Conservation (phyloP, 2,797 vertebrate genomes). For the Gymnopithys bicolor region DNA sequence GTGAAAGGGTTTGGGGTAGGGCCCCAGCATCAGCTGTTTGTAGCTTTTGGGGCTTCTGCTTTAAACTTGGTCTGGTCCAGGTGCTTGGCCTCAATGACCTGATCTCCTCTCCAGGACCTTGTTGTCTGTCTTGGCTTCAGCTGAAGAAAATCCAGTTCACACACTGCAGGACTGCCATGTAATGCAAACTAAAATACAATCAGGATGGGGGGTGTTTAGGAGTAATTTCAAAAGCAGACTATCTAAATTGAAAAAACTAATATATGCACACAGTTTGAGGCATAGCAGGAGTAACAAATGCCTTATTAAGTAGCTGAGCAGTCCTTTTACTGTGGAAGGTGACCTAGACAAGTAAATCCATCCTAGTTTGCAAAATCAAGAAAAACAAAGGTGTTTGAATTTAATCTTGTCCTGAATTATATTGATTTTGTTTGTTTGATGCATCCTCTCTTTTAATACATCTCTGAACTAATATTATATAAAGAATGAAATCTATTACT, state of each 20-base stretch:
- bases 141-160: neutral
- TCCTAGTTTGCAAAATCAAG: neutral
- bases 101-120: neutral
- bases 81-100: neutral
- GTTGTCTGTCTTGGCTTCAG: neutral
- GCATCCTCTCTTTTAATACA: neutral
- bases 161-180: fast-evolving
- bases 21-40: neutral
- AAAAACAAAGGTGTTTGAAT: neutral
- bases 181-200: neutral
- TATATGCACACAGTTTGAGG: neutral
- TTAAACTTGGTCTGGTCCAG: neutral
- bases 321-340: neutral
- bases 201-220: neutral
- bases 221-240: neutral
- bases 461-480: neutral
- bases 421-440: neutral
- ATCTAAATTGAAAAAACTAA: neutral
- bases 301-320: neutral
- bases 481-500: neutral
- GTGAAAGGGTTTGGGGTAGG: neutral
- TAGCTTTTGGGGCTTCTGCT: neutral
- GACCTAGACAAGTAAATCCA: neutral
- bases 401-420: neutral
- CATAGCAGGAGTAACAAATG: neutral